Evolutionary conservation across 2,113 vertebrate genomes (phyloP), one percentile per base, ranked within the genome.

Genomic region (Mesocricetus auratus): DNA sequence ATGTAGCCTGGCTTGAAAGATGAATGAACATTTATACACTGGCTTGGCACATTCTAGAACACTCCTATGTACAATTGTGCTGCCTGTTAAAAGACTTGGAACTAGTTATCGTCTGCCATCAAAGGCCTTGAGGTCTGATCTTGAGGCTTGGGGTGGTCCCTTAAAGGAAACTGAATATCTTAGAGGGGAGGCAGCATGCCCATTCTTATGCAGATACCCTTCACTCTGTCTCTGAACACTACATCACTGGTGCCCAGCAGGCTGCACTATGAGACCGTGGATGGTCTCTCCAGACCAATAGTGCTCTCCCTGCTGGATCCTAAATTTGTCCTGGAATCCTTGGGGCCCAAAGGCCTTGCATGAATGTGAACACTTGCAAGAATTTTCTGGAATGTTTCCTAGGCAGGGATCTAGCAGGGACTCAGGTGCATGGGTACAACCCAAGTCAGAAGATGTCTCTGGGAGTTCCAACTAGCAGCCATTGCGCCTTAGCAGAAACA

Each of bases 221-320:
- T 58, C 42, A 69, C 66, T 16, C 33, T 11, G 36, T 26, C 33
- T 74, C 21, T 50, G 5, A 1, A 31, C 47, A 96, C 94, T 12
- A 94, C 69, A 10, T 95, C 87, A 0, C 36, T 24, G 5, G 0
- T 58, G 91, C 81, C 96, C 93, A 96, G 95, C 47, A 90, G 95
- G 94, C 71, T 96, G 95, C 81, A 86, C 93, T 97, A 88, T 95
- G 90, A 82, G 90, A 90, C 86, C 85, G 62, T 62, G 17, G 22
- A 86, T 92, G 39, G 22, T 26, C 39, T 75, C 75, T 56, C 58
- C 86, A 50, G 93, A 39, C 21, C 62, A 45, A 0, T 1, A 31
- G 60, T 31, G 36, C 62, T 89, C 36, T 95, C 33, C 8, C 68
- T 71, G 53, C 12, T 31, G 47, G 33, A 33, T 86, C 50, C 53